phyloP scores from a whole-genome alignment of 2,888 invertebrate species.

The Macrophya alboannulata region DNA sequence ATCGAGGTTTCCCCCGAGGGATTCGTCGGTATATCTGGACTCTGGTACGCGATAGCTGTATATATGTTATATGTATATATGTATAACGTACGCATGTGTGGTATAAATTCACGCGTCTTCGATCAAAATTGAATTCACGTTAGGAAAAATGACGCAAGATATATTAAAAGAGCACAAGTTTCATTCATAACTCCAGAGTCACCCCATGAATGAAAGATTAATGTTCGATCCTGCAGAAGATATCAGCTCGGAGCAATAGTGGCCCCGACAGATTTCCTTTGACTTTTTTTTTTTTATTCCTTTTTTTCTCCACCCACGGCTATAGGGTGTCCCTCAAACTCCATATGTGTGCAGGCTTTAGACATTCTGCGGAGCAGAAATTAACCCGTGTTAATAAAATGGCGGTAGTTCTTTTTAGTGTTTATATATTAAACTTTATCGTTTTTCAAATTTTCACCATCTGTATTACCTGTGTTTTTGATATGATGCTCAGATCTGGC shows the following conservation, averaged over 20 bases:
- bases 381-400: not conserved
- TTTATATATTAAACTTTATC: not conserved
- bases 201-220: slow-evolving; percentile 72
- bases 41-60: not conserved
- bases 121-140: slow-evolving; percentile 74
- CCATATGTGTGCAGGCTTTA: not conserved
- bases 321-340: slow-evolving; percentile 2
- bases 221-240: slow-evolving; percentile 63
- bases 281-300: slow-evolving; percentile 57
- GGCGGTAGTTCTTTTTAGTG: not conserved
- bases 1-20: not conserved
- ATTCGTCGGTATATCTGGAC: not conserved
- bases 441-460: too few species aligned
- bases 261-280: slow-evolving; percentile 57
- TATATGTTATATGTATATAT: not conserved
- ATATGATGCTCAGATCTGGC: too few species aligned
- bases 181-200: slow-evolving; percentile 71
- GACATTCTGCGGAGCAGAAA: not conserved
- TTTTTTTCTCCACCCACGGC: slow-evolving; percentile 49
- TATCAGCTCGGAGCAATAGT: slow-evolving; percentile 55
- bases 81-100: not conserved
- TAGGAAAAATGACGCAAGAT: slow-evolving; percentile 65
- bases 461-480: too few species aligned
- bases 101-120: slow-evolving; percentile 64
- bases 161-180: slow-evolving; percentile 68